Base-by-base conservation (phyloP, 1,140 invertebrate genomes). In the Protaetia brevitarsis region DNA sequence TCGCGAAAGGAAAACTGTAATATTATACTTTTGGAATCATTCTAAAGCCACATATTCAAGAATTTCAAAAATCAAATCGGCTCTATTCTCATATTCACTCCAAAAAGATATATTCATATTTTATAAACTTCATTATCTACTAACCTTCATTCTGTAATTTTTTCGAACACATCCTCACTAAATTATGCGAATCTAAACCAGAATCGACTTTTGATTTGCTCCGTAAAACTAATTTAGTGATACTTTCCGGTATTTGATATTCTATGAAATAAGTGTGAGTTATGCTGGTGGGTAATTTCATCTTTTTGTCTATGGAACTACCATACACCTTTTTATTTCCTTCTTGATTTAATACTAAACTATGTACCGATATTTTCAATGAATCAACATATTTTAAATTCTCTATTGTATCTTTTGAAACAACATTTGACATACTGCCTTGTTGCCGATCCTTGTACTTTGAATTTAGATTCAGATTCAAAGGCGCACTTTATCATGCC, bases 201-300 rank as follows among this genome's bases (percentile, higher is more conserved):
- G 66, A 71, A 61, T 74, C 70, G 36, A 74, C 68, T 74, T 75
- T 74, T 1, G 72, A 67, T 56, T 72, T 71, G 26, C n/a, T 69
- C 58, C 63, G 68, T 11, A n/a, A 3, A 23, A 10, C 26, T 34
- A 68, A 66, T 28, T 64, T 69, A 3, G 66, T 62, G 60, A 73
- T 68, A 30, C 6, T 34, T 29, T 72, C 68, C 28, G 77, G 76
- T 59, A 77, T 64, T 45, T 65, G 64, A 71, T 78, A 78, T 66
- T 78, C 76, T 36, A 77, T 45, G 71, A 78, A 77, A 67, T 72
- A 77, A 2, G 64, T 76, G 57, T 74, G 68, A 65, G 56, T 73
- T 56, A 71, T 34, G 28, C 66, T 61, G 28, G 27, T 59, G 51
- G 64, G 63, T 27, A 63, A 31, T 37, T 71, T 70, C 36, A 62